Evolutionary conservation across 2,113 vertebrate species (phyloP).

Genomic region (Mus pahari): DNA sequence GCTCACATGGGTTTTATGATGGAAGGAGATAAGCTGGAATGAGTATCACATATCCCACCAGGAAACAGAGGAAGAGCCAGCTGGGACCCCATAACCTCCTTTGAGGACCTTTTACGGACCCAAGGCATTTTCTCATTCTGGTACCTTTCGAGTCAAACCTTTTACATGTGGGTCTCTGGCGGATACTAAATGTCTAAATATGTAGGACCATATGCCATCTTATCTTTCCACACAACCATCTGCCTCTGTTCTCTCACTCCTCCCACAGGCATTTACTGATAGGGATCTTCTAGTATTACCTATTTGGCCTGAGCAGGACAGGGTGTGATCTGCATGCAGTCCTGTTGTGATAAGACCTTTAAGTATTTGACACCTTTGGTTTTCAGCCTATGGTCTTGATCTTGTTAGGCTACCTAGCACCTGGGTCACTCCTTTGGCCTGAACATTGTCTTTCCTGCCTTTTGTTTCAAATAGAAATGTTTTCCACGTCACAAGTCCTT

Average conservation of each 20-base stretch:
- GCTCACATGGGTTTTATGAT: not conserved
- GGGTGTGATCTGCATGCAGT: not conserved
- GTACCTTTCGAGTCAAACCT: not conserved
- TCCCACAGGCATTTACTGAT: not conserved
- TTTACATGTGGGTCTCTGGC: not conserved
- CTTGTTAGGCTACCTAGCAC: not conserved
- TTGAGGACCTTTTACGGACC: not conserved
- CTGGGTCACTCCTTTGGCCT: not conserved
- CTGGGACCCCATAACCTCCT: not conserved
- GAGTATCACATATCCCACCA: not conserved
- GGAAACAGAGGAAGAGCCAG: not conserved
- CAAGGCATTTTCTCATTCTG: not conserved
- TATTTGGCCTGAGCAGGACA: too few species aligned
- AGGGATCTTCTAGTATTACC: not conserved
- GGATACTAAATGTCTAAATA: not conserved
- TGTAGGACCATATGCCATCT: too few species aligned
- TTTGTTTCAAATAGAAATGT: conserved; percentile 10
- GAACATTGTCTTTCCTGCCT: not conserved
- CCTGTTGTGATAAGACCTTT: not conserved
- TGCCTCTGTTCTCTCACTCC: not conserved
- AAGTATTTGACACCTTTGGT: not conserved
- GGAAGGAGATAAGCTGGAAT: not conserved
- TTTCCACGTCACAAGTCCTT: not conserved
- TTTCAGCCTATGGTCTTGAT: not conserved
- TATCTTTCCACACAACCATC: not conserved